Conservation (phyloP, 2,113 vertebrate genomes). For the Spermophilus dauricus region DNA sequence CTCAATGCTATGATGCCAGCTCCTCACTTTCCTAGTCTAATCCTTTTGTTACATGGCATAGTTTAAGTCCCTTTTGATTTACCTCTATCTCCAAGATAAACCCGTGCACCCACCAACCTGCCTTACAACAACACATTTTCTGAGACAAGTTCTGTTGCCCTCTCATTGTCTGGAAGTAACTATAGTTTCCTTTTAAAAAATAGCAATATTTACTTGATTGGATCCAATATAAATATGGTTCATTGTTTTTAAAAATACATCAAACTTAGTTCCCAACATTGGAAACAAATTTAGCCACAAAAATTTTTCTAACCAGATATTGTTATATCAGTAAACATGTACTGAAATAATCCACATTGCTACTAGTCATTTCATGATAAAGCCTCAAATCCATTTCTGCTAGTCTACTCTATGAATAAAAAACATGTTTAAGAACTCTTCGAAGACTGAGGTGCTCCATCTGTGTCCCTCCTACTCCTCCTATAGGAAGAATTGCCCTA, state of each 20-base stretch:
- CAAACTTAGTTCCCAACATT: neutral
- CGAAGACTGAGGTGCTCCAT: neutral
- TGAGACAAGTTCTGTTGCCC: neutral
- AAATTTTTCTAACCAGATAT: neutral
- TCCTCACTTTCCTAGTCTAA: neutral
- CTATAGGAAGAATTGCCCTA: neutral
- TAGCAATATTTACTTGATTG: neutral
- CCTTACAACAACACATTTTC: neutral
- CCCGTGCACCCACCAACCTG: neutral
- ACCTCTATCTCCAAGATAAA: neutral
- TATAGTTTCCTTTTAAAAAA: neutral
- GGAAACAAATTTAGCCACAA: slow-evolving; percentile 1
- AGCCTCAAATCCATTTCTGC: neutral
- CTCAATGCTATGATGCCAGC: neutral
- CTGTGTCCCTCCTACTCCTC: neutral
- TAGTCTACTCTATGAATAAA: neutral
- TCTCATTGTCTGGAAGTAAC: neutral
- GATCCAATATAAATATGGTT: neutral
- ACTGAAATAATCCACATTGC: neutral
- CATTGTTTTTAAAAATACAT: neutral
- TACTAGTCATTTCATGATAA: neutral
- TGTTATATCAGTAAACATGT: neutral
- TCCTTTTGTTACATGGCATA: neutral
- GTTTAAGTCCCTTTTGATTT: neutral
- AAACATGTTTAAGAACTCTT: neutral